These are phyloP conservation scores for Danionella dracula DNA, from an alignment of 2,797 vertebrate genomes.

Conservation along the genomic window DNA sequence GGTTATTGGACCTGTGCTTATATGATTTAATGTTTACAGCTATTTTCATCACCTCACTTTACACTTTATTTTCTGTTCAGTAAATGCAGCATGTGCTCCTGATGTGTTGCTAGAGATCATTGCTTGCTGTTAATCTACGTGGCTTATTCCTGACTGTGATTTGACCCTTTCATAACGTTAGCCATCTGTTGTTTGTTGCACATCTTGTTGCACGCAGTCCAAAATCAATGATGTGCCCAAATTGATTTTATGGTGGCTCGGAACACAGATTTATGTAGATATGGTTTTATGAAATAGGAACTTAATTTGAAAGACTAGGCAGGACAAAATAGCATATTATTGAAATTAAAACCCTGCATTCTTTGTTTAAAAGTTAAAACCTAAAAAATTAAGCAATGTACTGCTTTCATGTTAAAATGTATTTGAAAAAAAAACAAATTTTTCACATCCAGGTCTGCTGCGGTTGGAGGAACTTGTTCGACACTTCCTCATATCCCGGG, in stretches of 20 bases:
- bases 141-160: background rate
- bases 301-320: constrained; percentile 28
- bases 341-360: too few species aligned
- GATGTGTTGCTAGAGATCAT: background rate
- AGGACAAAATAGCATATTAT: background rate
- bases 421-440: too few species aligned
- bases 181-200: constrained; percentile 16
- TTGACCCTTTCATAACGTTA: too few species aligned
- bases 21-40: constrained; percentile 16
- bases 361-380: too few species aligned
- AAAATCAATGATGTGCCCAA: constrained; percentile 38
- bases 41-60: constrained; percentile 10
- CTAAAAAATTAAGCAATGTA: too few species aligned
- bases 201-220: constrained; percentile 31
- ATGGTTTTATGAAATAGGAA: constrained; percentile 25
- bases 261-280: constrained; percentile 42
- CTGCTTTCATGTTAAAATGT: too few species aligned
- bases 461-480: constrained; percentile 87
- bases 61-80: constrained; percentile 4
- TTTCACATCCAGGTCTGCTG: constrained; percentile 82
- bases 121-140: constrained; percentile 10
- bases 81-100: background rate
- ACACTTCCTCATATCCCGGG: constrained; percentile 87
- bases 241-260: constrained; percentile 38
- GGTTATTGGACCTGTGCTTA: constrained; percentile 55